phyloP scores from a whole-genome alignment of 2,888 invertebrate genomes.

The Clivina fossor region DNA sequence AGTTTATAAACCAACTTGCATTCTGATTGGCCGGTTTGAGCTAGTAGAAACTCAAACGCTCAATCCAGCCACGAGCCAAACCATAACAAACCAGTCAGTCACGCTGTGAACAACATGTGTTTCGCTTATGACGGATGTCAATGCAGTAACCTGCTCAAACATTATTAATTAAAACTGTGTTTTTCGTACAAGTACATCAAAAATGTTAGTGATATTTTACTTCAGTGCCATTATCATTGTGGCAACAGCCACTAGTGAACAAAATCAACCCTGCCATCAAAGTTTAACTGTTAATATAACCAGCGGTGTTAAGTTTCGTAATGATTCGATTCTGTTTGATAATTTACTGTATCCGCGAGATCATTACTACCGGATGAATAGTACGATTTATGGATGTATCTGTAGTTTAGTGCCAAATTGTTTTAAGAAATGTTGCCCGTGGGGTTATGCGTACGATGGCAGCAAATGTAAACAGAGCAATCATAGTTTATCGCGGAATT shows the following conservation, averaged over 20 bases:
- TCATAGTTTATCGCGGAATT: not conserved
- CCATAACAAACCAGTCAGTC: no score
- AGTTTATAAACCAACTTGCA: no score
- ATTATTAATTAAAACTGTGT: no score
- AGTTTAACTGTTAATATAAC: constrained; percentile 1
- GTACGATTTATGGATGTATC: constrained; percentile 6
- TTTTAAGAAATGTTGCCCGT: constrained; percentile 21
- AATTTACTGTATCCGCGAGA: not conserved
- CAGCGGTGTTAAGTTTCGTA: not conserved
- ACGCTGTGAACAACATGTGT: no score
- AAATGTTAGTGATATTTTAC: no score
- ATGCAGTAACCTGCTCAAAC: no score
- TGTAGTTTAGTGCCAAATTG: not conserved
- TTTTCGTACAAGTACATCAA: no score
- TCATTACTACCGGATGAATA: constrained; percentile 1
- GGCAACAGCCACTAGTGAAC: not conserved
- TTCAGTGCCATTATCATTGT: not conserved
- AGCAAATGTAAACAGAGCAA: not conserved
- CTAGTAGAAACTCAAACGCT: no score
- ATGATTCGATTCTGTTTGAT: constrained; percentile 2
- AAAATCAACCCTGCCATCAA: not conserved
- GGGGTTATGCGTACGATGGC: constrained; percentile 1
- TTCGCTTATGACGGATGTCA: no score
- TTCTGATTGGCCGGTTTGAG: no score
- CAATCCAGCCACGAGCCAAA: no score